Evolutionary conservation across 2,888 invertebrate species (phyloP).

Genomic region (Aradus depressus): DNA sequence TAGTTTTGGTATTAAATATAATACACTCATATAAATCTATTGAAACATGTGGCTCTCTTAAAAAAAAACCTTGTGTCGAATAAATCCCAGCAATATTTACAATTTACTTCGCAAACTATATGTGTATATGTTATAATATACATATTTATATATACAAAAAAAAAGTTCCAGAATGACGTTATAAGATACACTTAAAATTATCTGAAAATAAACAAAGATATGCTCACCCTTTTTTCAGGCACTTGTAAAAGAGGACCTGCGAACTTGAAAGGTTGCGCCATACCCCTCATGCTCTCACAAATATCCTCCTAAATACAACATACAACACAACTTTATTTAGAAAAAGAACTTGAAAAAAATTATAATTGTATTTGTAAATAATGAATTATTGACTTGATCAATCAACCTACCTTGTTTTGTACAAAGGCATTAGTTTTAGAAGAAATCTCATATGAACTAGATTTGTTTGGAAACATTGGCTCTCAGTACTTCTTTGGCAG

Average conservation of each 20-base stretch:
- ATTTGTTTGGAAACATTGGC: constrained; percentile 45
- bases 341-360: background rate
- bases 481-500: constrained; percentile 45
- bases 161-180: background rate
- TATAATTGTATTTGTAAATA: background rate
- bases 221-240: constrained; percentile 33
- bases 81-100: too few species aligned
- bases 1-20: too few species aligned
- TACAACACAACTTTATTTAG: background rate
- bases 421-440: constrained; percentile 44
- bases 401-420: constrained; percentile 40
- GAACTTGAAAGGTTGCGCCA: constrained; percentile 30
- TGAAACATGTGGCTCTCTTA: too few species aligned
- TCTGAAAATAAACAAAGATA: background rate
- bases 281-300: constrained; percentile 24
- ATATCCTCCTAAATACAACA: constrained; percentile 19
- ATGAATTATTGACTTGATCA: background rate
- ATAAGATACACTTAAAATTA: background rate
- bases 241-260: constrained; percentile 34
- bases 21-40: too few species aligned
- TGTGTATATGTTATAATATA: too few species aligned
- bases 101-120: too few species aligned
- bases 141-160: too few species aligned
- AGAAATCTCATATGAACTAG: constrained; percentile 45
- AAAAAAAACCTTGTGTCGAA: too few species aligned